Evolutionary conservation across 2,113 vertebrate genomes (phyloP), one percentile per base, ranked within the genome.

Genomic region (Serinus canaria): DNA sequence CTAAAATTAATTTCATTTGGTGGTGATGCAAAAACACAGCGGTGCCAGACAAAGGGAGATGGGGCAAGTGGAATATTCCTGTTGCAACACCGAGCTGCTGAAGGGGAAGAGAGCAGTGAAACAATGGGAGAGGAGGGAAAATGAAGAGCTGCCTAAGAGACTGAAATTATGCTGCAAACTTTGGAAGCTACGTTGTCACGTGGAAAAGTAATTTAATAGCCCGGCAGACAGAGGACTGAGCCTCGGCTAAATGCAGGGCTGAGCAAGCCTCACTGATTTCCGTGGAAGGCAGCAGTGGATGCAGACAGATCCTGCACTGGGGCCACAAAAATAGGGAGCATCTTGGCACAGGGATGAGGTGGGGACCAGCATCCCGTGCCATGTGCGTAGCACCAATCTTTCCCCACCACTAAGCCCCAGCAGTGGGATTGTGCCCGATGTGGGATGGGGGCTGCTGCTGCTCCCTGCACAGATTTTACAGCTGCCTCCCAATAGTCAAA

Each of bases 181-280:
- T 95, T 83, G 67, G 67, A 90, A 85, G 84, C 55, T 85, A 52
- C 0, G 0, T 31, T 66, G 53, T 92, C 83, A 82, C 4, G 1
- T 87, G 87, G 66, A 87, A 85, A 94, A 95, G 78, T 73, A 68
- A 93, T 94, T 80, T 58, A 86, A 92, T 83, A 91, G 85, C 58
- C 58, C n/a, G 37, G 39, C 67, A 87, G 70, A 35, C 33, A 90
- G 82, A 53, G 37, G 69, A 83, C 22, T 85, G 58, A 89, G 74
- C 63, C 77, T 78, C 22, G 2, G 47, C 69, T 78, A 64, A 87
- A 78, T 5, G 41, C n/a, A 73, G 63, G 46, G 56, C 58, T 85
- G 74, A 87, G 55, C 37, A 81, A 84, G 60, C n/a, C 83, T 84
- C 89, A 43, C 13, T 50, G 87, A 94, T 82, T 87, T 91, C 91